Evolutionary conservation across 2,113 vertebrate genomes (phyloP), one percentile per base, ranked within the genome.

Genomic region (Oryzias curvinotus): DNA sequence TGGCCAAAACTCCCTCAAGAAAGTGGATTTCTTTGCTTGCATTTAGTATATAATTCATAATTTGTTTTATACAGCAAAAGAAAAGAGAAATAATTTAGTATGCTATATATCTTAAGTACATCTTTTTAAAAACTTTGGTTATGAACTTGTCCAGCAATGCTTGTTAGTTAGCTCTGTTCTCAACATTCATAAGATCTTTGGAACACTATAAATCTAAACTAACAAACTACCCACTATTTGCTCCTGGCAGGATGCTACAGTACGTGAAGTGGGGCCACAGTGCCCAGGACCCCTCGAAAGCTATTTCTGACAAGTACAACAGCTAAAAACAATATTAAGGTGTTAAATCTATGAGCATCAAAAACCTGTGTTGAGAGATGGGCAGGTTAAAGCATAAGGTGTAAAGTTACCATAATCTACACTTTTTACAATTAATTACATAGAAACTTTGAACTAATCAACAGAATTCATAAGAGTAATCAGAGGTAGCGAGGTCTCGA

Each of bases 401-500:
- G 91, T 90, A 91, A 85, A 89, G 91, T 93, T 92, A 93, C 91
- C 92, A 92, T 92, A 90, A 90, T 91, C 90, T 94, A 94, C 85
- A 94, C 89, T 94, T 94, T 95, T 89, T 94, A 94, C 92, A 94
- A 88, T 92, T 94, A 94, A 93, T 94, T 94, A 94, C 93, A 94
- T 90, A 86, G 75, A 76, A 89, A 92, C 88, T 92, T 93, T 93
- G 85, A 91, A 88, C 91, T 94, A 94, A 92, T 89, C 84, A 77
- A 91, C 90, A 93, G 89, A 93, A 92, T 93, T 94, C 78, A 87
- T 90, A 77, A 91, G 91, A 92, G 92, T 95, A 94, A 88, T 91
- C 89, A 95, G 96, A 98, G 95, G 95, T 96, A 97, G 95, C 93
- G 93, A 95, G 91, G 91, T 92, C 91, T 90, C 69, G 82, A 89